phyloP scores from a whole-genome alignment of 2,888 invertebrate genomes.

The Nemotelus pantherinus region DNA sequence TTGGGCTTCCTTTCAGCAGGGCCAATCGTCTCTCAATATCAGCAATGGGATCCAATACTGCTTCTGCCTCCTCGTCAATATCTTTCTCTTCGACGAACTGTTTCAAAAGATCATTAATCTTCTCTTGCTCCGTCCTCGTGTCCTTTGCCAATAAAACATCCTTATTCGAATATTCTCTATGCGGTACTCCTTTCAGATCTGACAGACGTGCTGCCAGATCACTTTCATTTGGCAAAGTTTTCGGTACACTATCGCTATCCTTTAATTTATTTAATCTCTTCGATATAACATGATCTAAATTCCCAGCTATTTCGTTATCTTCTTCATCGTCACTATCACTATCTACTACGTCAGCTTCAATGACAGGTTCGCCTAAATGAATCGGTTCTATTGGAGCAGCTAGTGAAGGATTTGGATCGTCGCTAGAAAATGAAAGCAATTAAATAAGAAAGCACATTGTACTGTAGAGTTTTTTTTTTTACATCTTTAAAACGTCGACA shows the following conservation, averaged over 20 bases:
- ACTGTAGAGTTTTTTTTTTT: background rate
- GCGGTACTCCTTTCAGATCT: constrained; percentile 71
- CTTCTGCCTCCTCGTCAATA: constrained; percentile 67
- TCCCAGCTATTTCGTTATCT: constrained; percentile 55
- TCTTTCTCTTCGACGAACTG: constrained; percentile 68
- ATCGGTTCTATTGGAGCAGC: constrained; percentile 58
- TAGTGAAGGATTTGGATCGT: constrained; percentile 55
- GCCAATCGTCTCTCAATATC: constrained; percentile 69
- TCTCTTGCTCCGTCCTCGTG: constrained; percentile 74
- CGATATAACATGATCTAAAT: constrained; percentile 69
- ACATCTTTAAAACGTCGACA: constrained; percentile 31
- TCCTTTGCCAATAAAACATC: constrained; percentile 66
- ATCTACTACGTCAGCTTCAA: constrained; percentile 50
- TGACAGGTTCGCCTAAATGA: constrained; percentile 35
- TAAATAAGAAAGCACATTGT: background rate
- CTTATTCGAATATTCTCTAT: constrained; percentile 59
- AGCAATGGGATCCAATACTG: constrained; percentile 65
- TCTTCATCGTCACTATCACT: constrained; percentile 52
- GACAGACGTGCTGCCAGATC: constrained; percentile 74
- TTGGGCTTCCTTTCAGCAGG: constrained; percentile 64
- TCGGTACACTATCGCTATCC: constrained; percentile 65
- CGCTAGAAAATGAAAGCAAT: constrained; percentile 51
- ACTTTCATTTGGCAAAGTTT: constrained; percentile 67
- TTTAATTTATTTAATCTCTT: constrained; percentile 76
- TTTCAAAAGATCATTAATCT: constrained; percentile 75